These are phyloP conservation scores for Drosophila simulans DNA, from an alignment of 1,140 invertebrate genomes.

Conservation along the genomic window DNA sequence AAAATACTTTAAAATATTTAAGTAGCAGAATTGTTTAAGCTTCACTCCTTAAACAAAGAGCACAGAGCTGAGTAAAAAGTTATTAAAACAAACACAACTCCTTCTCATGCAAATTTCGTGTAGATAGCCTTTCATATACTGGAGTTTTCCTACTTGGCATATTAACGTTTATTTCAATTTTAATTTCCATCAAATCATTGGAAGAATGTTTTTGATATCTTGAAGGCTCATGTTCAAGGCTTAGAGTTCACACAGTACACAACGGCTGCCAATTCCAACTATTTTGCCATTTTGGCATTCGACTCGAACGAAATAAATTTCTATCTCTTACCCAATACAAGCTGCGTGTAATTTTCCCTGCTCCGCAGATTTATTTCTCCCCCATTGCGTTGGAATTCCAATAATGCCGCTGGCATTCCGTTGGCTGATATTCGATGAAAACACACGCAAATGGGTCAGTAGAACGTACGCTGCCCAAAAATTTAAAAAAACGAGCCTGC, in stretches of 20 bases:
- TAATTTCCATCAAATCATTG: background rate
- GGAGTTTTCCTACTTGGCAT: too few species aligned
- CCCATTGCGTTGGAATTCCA: slow-evolving; percentile 44
- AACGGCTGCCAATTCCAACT: slow-evolving; percentile 18
- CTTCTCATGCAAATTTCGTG: too few species aligned
- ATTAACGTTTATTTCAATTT: background rate
- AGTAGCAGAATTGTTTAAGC: too few species aligned
- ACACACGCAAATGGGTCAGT: slow-evolving; percentile 70
- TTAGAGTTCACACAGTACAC: background rate
- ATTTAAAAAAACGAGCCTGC: slow-evolving; percentile 6
- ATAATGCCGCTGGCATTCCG: slow-evolving; percentile 41
- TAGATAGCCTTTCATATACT: too few species aligned
- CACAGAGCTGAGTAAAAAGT: too few species aligned
- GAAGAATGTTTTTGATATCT: background rate
- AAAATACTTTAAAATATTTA: too few species aligned
- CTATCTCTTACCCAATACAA: slow-evolving; percentile 13
- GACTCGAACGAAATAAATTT: slow-evolving; percentile 10
- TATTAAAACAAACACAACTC: too few species aligned
- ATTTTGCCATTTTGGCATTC: slow-evolving; percentile 22
- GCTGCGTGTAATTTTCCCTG: slow-evolving; percentile 11
- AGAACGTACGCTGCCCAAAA: slow-evolving; percentile 58
- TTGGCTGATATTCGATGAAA: slow-evolving; percentile 36
- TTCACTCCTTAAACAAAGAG: too few species aligned
- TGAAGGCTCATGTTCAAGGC: background rate
- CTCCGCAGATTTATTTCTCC: background rate